Conservation (phyloP, 2,113 vertebrate species). For the Plecturocebus donacophilus region DNA sequence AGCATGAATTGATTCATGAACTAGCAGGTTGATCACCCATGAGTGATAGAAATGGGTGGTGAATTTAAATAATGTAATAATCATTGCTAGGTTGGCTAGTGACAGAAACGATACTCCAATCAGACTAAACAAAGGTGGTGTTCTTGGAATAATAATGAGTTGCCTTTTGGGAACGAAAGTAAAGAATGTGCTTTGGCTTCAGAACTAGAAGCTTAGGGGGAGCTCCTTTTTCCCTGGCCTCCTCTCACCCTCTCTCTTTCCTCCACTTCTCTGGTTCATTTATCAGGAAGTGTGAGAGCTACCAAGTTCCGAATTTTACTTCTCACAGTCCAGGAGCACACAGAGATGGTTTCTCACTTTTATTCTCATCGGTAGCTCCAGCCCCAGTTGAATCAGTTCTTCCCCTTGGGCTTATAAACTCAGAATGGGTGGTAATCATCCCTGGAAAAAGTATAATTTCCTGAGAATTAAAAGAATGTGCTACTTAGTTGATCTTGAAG, state of each 20-base stretch:
- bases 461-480: not conserved
- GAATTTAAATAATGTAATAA: not conserved
- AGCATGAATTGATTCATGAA: not conserved
- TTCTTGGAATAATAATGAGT: not conserved
- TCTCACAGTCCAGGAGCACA: not conserved
- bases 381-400: not conserved
- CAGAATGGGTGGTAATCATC: not conserved
- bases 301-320: fast-evolving
- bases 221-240: not conserved
- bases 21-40: not conserved
- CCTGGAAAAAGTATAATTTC: not conserved
- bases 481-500: not conserved
- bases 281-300: not conserved
- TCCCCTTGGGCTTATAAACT: not conserved
- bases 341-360: not conserved
- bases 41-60: not conserved
- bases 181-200: not conserved
- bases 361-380: not conserved
- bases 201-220: no score
- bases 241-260: not conserved
- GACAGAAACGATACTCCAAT: not conserved
- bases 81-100: not conserved
- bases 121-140: not conserved
- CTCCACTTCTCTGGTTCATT: not conserved
- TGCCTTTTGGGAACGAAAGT: not conserved